Evolutionary conservation across 2,113 vertebrate genomes (phyloP).

Genomic region (Bucco capensis): DNA sequence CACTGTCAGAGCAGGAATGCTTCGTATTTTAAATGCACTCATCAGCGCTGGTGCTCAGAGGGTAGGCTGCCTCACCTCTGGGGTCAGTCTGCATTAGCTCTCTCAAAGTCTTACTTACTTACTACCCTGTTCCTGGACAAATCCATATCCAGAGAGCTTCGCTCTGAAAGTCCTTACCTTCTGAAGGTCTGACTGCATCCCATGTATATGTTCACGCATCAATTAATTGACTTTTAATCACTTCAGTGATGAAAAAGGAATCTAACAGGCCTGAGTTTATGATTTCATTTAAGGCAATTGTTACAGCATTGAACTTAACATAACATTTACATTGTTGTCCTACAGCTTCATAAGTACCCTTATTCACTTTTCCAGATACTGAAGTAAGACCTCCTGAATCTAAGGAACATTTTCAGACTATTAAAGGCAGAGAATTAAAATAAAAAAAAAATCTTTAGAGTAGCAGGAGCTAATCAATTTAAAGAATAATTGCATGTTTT

Average conservation of each 20-base stretch:
- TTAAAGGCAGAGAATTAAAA: neutral
- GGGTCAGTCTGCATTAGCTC: neutral
- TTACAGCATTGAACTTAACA: neutral
- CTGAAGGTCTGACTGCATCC: neutral
- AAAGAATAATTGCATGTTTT: neutral
- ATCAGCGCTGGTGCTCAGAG: rapidly evolving
- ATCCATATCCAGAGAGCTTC: neutral
- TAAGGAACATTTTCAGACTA: neutral
- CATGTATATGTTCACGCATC: rapidly evolving
- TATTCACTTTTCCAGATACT: neutral
- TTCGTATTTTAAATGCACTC: neutral
- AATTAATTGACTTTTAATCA: neutral
- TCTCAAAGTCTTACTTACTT: neutral
- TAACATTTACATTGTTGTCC: neutral
- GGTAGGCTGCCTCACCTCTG: neutral
- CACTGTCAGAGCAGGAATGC: neutral
- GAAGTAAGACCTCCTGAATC: neutral
- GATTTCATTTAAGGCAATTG: neutral
- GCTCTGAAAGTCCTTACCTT: neutral
- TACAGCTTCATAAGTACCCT: neutral
- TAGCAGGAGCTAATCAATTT: neutral
- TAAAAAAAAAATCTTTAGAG: neutral
- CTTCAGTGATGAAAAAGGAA: neutral
- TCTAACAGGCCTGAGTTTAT: neutral
- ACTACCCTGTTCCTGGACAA: neutral